Evolutionary conservation across 2,797 vertebrate species (phyloP), one percentile per base, ranked within the genome.

Genomic region (Anabacerthia variegaticeps): DNA sequence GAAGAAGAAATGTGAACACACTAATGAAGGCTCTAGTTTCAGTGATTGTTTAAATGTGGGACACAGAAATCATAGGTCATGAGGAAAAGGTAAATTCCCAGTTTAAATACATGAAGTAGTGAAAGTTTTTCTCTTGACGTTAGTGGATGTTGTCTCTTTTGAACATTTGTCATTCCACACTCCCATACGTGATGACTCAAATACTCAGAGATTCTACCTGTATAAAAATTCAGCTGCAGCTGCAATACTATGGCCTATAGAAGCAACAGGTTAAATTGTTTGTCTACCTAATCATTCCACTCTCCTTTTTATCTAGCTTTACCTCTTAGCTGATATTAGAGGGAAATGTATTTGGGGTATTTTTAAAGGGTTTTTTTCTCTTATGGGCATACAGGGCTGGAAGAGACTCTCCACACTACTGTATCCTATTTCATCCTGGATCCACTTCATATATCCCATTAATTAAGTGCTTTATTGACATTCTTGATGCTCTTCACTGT

Each of bases 131-230:
- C 18, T 67, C 30, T 28, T 54, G 5, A 32, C 9, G 3, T 51
- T 27, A 18, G 19, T 22, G 10, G 18, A 19, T 39, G 5, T 9
- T 96, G 18, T 26, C 16, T 73, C 12, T 52, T 93, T 17, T 34
- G 56, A 71, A 14, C 19, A 24, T n/a, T 63, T 59, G 26, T 28
- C 51, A 59, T 56, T 78, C 30, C n/a, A 36, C 0, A 0, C 21
- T 58, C 51, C 30, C 15, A 8, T 51, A 3, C 7, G 19, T 2
- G 1, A 36, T 36, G 28, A 36, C n/a, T 89, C 37, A 58, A 87
- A 49, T 4, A 24, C 37, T 86, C 32, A 44, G 30, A 44, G 11
- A 22, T 43, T 11, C 7, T 56, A 62, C 21, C 32, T 27, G 9
- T 43, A 10, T 18, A 69, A 79, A 87, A 91, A 43, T 27, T 51